Evolutionary conservation across 2,797 vertebrate genomes (phyloP).

Genomic region (Pelobates cultripes): DNA sequence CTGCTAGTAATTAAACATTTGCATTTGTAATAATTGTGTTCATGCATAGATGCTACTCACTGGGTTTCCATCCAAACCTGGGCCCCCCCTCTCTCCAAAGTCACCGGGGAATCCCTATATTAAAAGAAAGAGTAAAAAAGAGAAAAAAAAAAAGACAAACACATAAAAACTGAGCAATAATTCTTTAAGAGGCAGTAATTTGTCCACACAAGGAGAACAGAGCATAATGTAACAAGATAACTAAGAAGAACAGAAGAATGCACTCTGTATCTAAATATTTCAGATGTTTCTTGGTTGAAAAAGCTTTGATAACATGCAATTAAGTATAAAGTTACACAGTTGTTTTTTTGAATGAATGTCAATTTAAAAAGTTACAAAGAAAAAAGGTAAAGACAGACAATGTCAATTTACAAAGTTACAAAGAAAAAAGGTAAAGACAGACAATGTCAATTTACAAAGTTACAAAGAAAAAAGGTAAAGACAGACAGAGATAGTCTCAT

Average conservation of each 20-base stretch:
- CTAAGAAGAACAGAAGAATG: not conserved
- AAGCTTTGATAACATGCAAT: too few species aligned
- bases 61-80: slow-evolving; percentile 93
- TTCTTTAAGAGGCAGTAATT: not conserved
- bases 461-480: too few species aligned
- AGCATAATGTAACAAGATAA: not conserved
- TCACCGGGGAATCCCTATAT: slow-evolving; percentile 94
- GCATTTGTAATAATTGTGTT: slow-evolving; percentile 11
- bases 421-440: too few species aligned
- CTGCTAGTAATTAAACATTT: slow-evolving; percentile 34
- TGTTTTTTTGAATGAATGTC: too few species aligned
- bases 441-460: too few species aligned
- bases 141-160: slow-evolving; percentile 59
- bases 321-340: too few species aligned
- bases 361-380: too few species aligned
- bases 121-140: slow-evolving; percentile 30
- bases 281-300: not conserved
- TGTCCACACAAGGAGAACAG: not conserved
- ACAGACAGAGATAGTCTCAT: too few species aligned
- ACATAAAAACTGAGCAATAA: slow-evolving; percentile 4
- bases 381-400: too few species aligned
- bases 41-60: slow-evolving; percentile 75
- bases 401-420: too few species aligned
- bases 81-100: slow-evolving; percentile 93
- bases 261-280: not conserved